Evolutionary conservation across 2,888 invertebrate genomes (phyloP).

Genomic region (Philhelius pedissequus): DNA sequence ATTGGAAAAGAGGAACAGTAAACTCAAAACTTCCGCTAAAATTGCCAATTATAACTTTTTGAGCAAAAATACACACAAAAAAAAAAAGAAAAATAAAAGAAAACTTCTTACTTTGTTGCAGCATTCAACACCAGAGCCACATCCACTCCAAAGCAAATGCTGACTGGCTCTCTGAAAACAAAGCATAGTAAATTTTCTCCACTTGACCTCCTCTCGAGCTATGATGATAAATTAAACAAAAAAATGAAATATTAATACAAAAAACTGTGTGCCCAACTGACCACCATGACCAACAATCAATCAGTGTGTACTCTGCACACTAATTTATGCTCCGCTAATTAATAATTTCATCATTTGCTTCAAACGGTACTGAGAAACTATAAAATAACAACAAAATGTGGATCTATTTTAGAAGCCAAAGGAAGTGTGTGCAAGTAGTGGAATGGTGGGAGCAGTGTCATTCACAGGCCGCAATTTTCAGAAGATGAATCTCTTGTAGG

Average conservation of each 20-base stretch:
- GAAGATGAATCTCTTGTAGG: constrained; percentile 49
- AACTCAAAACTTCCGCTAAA: constrained; percentile 59
- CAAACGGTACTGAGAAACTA: constrained; percentile 19
- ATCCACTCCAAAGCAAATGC: constrained; percentile 16
- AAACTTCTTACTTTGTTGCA: constrained; percentile 52
- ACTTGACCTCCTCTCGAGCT: constrained; percentile 57
- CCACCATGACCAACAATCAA: constrained; percentile 62
- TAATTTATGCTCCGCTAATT: constrained; percentile 66
- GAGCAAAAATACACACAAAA: constrained; percentile 32
- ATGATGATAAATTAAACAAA: constrained; percentile 15
- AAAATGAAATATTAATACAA: constrained; percentile 11
- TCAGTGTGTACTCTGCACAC: constrained; percentile 59
- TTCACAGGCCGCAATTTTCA: constrained; percentile 20
- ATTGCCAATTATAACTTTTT: constrained; percentile 64
- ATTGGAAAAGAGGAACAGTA: constrained; percentile 23
- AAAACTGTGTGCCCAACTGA: constrained; percentile 51
- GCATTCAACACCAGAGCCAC: constrained; percentile 36
- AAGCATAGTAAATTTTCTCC: constrained; percentile 44
- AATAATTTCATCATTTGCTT: constrained; percentile 59
- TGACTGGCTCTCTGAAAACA: constrained; percentile 5
- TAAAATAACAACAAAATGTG: constrained; percentile 14
- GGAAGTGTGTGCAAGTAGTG: constrained; percentile 21
- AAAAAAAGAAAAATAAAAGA: constrained; percentile 3
- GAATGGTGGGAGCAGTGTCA: constrained; percentile 17
- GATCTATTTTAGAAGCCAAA: constrained; percentile 38